A percentile compares a stretch with the other conserved stretches of the same genome.
Evolutionary conservation across 2,888 invertebrate genomes (phyloP).

Genomic region (Dascillus cervinus): DNA sequence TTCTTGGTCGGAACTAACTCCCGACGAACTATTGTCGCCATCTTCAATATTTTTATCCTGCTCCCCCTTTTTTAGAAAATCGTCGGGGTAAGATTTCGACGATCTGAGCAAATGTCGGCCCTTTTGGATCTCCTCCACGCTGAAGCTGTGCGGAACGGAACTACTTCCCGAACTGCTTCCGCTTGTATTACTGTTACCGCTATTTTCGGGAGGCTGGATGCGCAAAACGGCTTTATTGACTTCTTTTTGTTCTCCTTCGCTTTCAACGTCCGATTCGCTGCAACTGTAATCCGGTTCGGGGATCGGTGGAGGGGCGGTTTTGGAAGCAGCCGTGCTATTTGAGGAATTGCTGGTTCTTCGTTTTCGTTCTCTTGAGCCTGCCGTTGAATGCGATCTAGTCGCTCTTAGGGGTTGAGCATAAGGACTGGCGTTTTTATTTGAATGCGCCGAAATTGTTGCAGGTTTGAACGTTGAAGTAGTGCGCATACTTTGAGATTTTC

Average conservation of each 20-base stretch:
- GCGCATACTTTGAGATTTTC: conserved; percentile 56
- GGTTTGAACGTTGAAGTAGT: conserved; percentile 45
- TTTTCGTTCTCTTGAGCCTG: conserved; percentile 40
- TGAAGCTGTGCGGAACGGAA: conserved; percentile 77
- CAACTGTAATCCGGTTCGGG: conserved; percentile 89
- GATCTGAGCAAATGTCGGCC: conserved; percentile 77
- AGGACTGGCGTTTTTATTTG: conserved; percentile 40
- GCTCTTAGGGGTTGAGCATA: conserved; percentile 52
- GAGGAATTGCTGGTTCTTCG: conserved; percentile 37
- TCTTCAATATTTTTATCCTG: conserved; percentile 54
- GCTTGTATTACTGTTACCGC: conserved; percentile 69
- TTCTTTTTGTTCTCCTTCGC: conserved; percentile 45
- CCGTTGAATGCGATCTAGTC: conserved; percentile 39
- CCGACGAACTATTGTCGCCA: conserved; percentile 82
- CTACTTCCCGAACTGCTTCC: conserved; percentile 65
- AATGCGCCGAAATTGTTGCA: conserved; percentile 39
- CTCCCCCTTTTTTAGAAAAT: conserved; percentile 52
- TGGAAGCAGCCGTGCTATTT: conserved; percentile 25
- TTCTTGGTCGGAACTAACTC: conserved; percentile 82
- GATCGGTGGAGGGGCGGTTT: conserved; percentile 60
- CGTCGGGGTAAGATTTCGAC: conserved; percentile 81
- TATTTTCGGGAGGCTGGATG: conserved; percentile 54
- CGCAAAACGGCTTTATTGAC: conserved; percentile 46
- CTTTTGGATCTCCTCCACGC: conserved; percentile 84
- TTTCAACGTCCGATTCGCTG: conserved; percentile 70